Conservation (phyloP, 1,140 invertebrate genomes). For the Lithobius niger region DNA sequence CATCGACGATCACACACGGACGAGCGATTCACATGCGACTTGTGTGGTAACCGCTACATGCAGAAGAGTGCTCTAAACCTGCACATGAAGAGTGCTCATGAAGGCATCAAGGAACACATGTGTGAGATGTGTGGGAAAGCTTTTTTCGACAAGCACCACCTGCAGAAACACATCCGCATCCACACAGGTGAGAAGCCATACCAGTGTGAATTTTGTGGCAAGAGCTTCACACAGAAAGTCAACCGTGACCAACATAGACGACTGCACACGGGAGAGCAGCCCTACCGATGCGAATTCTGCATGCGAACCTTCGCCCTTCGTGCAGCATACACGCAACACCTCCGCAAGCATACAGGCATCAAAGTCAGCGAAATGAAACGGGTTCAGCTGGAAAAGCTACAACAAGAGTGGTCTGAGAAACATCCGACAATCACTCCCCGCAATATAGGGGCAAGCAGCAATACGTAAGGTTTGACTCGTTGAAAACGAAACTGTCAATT, state of each 20-base stretch:
- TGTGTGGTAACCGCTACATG: slow-evolving; percentile 7
- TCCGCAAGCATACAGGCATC: slow-evolving; percentile 1
- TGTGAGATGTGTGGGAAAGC: slow-evolving; percentile 8
- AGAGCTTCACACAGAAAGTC: slow-evolving; percentile 38
- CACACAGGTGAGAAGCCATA: slow-evolving; percentile 30
- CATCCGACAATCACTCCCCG: no score
- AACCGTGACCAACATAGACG: slow-evolving; percentile 38
- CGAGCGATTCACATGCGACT: background rate
- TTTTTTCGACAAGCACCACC: slow-evolving; percentile 6
- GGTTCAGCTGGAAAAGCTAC: slow-evolving; percentile 4
- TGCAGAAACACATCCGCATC: slow-evolving; percentile 7
- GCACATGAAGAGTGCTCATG: slow-evolving; percentile 7
- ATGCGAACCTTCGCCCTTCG: background rate
- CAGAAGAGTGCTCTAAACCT: slow-evolving; percentile 5
- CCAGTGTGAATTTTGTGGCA: slow-evolving; percentile 37
- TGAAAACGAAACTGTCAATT: no score
- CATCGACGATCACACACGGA: slow-evolving; percentile 2
- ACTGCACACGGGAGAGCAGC: slow-evolving; percentile 43
- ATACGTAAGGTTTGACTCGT: no score
- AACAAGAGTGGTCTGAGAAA: background rate
- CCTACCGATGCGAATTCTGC: slow-evolving; percentile 47
- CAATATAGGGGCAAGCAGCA: no score
- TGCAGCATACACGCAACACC: slow-evolving; percentile 3
- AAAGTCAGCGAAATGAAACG: slow-evolving; percentile 2
- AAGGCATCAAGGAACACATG: slow-evolving; percentile 8